Conservation (phyloP, 2,888 invertebrate genomes). For the Drosophila austrosaltans region DNA sequence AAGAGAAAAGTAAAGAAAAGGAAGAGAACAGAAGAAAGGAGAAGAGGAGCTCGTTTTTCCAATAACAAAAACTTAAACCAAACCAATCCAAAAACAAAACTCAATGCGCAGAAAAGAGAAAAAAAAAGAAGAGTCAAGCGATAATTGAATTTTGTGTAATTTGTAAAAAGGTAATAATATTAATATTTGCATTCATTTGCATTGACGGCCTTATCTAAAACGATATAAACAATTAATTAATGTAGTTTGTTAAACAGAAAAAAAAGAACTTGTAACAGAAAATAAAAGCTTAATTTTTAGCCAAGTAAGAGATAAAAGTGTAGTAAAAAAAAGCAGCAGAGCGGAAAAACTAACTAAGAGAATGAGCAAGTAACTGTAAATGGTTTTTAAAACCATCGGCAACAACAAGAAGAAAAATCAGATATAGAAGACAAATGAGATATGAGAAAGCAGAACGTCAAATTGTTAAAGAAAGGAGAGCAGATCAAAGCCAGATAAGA, state of each 20-base stretch:
- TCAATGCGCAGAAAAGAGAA: slow-evolving; percentile 20
- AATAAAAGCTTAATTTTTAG: slow-evolving; percentile 60
- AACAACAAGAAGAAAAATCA: slow-evolving; percentile 22
- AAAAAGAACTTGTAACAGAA: slow-evolving; percentile 34
- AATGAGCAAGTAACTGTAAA: slow-evolving; percentile 28
- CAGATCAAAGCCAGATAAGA: slow-evolving; percentile 22
- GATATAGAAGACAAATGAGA: slow-evolving; percentile 15
- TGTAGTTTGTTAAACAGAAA: slow-evolving; percentile 70
- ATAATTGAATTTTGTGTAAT: slow-evolving; percentile 68
- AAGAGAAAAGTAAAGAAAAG: not conserved
- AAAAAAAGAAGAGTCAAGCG: slow-evolving; percentile 54
- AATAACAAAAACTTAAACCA: slow-evolving; percentile 67
- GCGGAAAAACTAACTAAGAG: slow-evolving; percentile 31
- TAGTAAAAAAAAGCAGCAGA: slow-evolving; percentile 10
- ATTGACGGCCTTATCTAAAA: slow-evolving; percentile 75
- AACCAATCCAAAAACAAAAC: slow-evolving; percentile 66
- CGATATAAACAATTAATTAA: slow-evolving; percentile 67
- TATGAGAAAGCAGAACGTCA: slow-evolving; percentile 6
- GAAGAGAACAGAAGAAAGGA: not conserved
- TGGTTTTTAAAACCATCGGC: slow-evolving; percentile 68
- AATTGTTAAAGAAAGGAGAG: not conserved
- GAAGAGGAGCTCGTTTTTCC: slow-evolving; percentile 45
- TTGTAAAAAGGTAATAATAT: slow-evolving; percentile 54
- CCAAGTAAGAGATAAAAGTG: slow-evolving; percentile 38
- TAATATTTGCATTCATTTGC: slow-evolving; percentile 65